phyloP scores from a whole-genome alignment of 2,888 invertebrate genomes.

The Exocentrus adspersus region DNA sequence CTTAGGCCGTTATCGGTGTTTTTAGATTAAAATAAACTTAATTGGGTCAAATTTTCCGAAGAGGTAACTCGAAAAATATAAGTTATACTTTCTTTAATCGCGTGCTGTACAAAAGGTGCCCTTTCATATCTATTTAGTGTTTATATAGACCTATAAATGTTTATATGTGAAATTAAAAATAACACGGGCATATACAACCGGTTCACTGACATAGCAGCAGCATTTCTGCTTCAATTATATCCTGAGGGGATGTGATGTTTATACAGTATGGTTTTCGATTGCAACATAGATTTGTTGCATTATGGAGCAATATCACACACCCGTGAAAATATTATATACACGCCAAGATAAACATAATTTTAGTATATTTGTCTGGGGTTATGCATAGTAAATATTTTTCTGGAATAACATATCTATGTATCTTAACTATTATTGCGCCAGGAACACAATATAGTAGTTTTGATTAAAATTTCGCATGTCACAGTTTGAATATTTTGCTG shows the following conservation, averaged over 20 bases:
- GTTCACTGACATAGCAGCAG: slow-evolving; percentile 26
- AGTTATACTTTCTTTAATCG: background rate
- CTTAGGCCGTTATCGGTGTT: background rate
- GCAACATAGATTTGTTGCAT: too few relatives aligned
- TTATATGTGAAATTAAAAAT: slow-evolving; percentile 26
- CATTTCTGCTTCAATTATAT: slow-evolving; percentile 4
- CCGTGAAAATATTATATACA: too few relatives aligned
- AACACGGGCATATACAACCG: slow-evolving; percentile 25
- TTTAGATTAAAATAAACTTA: background rate
- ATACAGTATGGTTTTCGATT: background rate
- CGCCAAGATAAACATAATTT: too few relatives aligned
- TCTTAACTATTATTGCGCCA: too few relatives aligned
- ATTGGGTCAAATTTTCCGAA: background rate
- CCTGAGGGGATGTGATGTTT: slow-evolving; percentile 7
- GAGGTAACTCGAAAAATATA: background rate
- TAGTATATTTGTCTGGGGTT: too few relatives aligned
- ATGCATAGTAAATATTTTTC: too few relatives aligned
- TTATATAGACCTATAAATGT: slow-evolving; percentile 22
- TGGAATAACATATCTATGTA: too few relatives aligned
- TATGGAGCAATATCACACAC: too few relatives aligned
- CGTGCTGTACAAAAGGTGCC: background rate
- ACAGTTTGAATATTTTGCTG: too few relatives aligned
- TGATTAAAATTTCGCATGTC: too few relatives aligned
- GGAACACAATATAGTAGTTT: too few relatives aligned
- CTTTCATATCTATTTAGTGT: slow-evolving; percentile 12